These are phyloP conservation scores for Entomobrya proxima DNA, from an alignment of 2,888 invertebrate species.

Conservation along the genomic window DNA sequence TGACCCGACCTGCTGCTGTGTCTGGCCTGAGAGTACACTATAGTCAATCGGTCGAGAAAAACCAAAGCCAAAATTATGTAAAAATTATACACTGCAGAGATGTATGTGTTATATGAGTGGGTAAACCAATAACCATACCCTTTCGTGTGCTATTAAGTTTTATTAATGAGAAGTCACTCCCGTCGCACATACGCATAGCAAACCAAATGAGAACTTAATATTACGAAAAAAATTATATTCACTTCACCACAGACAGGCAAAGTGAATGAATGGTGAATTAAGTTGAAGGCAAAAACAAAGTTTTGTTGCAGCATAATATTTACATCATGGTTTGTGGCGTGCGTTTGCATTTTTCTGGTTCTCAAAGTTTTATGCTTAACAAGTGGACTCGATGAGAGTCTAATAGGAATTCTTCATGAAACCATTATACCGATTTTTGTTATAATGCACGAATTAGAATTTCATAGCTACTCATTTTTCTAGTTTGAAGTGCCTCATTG, in stretches of 20 bases:
- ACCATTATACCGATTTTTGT: neutral
- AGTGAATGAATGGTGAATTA: constrained; percentile 22
- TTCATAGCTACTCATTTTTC: neutral
- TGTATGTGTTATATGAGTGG: constrained; percentile 37
- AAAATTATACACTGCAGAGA: constrained; percentile 17
- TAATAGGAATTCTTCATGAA: neutral
- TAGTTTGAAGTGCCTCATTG: neutral
- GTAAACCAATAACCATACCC: constrained; percentile 24
- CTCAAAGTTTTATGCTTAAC: constrained; percentile 25
- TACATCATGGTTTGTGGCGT: constrained; percentile 42
- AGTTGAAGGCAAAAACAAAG: neutral
- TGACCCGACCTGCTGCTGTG: constrained; percentile 64
- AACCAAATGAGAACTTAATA: constrained; percentile 37
- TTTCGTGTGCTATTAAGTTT: constrained; percentile 49
- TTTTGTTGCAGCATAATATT: neutral
- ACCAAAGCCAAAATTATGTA: constrained; percentile 42
- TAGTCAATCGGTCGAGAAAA: constrained; percentile 12
- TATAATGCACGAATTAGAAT: neutral
- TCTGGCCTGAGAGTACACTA: constrained; percentile 34
- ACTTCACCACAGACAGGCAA: neutral
- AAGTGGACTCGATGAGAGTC: constrained; percentile 13
- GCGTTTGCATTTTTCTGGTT: constrained; percentile 14
- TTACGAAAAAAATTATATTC: neutral
- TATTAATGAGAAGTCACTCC: constrained; percentile 41
- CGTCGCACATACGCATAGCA: neutral